phyloP scores from a whole-genome alignment of 2,888 invertebrate species.

The Caenorhabditis plicata region DNA sequence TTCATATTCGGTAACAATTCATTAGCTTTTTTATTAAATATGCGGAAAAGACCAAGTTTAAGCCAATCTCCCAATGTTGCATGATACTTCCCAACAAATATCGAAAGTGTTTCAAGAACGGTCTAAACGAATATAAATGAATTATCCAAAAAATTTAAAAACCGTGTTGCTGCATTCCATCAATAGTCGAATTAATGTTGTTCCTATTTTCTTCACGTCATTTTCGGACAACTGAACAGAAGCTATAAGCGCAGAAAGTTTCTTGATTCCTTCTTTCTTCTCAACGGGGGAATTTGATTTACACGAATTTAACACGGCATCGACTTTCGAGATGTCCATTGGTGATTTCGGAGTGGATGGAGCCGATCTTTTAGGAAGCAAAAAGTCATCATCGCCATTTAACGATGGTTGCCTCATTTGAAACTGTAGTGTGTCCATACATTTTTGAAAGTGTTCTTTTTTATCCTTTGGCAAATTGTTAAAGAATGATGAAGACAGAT shows the following conservation, averaged over 20 bases:
- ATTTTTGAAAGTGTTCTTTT: not conserved
- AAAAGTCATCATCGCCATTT: conserved; percentile 27
- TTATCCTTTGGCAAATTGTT: not conserved
- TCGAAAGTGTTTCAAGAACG: conserved; percentile 15
- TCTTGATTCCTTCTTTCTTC: conserved; percentile 24
- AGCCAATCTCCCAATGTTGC: conserved; percentile 17
- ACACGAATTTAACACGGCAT: conserved; percentile 18
- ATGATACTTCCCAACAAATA: conserved; percentile 20
- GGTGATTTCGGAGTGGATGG: conserved; percentile 10
- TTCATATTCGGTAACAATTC: conserved; percentile 13
- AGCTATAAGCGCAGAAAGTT: conserved; percentile 9
- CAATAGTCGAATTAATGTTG: conserved; percentile 12
- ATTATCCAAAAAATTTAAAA: not conserved
- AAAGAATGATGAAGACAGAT: not conserved
- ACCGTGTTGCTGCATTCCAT: conserved; percentile 17
- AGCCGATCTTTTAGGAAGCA: conserved; percentile 8
- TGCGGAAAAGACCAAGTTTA: conserved; percentile 11
- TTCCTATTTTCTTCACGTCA: conserved; percentile 22
- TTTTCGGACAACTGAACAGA: no score
- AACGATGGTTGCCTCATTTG: conserved; percentile 12
- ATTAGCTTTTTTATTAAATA: conserved; percentile 18
- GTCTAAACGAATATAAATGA: conserved; percentile 1
- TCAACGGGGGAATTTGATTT: conserved; percentile 18
- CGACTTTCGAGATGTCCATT: conserved; percentile 17
- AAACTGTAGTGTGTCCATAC: no score